Conservation (phyloP, 2,113 vertebrate species). For the Aptenodytes forsteri region DNA sequence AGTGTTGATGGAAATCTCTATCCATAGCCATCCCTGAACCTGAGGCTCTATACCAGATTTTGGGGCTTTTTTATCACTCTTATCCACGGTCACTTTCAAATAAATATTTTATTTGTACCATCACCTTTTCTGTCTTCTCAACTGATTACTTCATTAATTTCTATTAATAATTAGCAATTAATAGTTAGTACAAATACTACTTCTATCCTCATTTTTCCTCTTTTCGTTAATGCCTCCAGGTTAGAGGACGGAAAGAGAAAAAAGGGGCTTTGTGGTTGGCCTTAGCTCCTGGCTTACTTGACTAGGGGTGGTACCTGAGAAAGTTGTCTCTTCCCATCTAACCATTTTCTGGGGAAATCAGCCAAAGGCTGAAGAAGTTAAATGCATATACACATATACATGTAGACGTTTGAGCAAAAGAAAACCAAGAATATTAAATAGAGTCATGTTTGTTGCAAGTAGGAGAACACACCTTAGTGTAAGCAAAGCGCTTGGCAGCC, state of each 20-base stretch:
- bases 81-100: background rate
- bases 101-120: background rate
- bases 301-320: background rate
- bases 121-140: background rate
- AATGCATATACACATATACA: accelerated
- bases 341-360: background rate
- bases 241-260: background rate
- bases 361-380: background rate
- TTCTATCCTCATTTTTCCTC: background rate
- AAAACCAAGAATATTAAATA: background rate
- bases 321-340: background rate
- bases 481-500: background rate
- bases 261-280: background rate
- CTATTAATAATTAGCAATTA: background rate
- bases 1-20: background rate
- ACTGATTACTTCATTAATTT: background rate
- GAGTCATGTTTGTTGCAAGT: background rate
- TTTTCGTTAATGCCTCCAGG: background rate
- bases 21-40: background rate
- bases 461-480: background rate
- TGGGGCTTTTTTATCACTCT: background rate
- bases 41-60: background rate
- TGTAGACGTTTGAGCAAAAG: background rate
- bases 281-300: background rate
- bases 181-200: background rate